Percentiles rank a stretch among this genome's conserved stretches.
These are phyloP conservation scores for Pelosia muscerda DNA, from an alignment of 2,888 invertebrate genomes.

Conservation along the genomic window DNA sequence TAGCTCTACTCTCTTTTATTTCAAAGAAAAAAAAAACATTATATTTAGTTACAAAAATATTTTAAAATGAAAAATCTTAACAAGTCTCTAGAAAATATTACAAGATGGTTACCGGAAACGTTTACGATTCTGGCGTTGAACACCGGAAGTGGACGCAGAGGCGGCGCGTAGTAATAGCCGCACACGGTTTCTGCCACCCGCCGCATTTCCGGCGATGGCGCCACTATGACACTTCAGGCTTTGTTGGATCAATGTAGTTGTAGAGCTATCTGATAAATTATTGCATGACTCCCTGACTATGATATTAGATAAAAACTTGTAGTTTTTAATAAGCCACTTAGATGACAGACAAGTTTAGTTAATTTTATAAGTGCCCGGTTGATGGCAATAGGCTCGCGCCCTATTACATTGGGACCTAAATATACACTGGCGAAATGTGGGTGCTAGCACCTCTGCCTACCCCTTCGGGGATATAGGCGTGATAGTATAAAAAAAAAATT, in stretches of 20 bases:
- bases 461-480: no score
- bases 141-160: conserved; percentile 52
- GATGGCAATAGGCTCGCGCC: no score
- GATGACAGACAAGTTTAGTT: no score
- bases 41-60: neutral
- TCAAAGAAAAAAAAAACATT: neutral
- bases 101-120: conserved; percentile 48
- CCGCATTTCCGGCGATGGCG: conserved; percentile 49
- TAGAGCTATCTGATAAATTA: conserved; percentile 11
- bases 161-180: conserved; percentile 37
- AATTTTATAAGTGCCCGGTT: no score
- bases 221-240: conserved; percentile 37
- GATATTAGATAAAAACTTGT: neutral
- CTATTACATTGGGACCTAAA: no score
- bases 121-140: conserved; percentile 49
- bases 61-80: neutral
- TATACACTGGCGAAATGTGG: no score
- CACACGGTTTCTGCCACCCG: conserved; percentile 43
- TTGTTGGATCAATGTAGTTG: conserved; percentile 16
- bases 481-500: no score
- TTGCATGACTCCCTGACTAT: neutral
- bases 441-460: no score
- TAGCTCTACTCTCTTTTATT: neutral
- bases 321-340: no score
- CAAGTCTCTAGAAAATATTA: conserved; percentile 33